Evolutionary conservation across 2,797 vertebrate species (phyloP).

Genomic region (Rhyacichthys aspro): DNA sequence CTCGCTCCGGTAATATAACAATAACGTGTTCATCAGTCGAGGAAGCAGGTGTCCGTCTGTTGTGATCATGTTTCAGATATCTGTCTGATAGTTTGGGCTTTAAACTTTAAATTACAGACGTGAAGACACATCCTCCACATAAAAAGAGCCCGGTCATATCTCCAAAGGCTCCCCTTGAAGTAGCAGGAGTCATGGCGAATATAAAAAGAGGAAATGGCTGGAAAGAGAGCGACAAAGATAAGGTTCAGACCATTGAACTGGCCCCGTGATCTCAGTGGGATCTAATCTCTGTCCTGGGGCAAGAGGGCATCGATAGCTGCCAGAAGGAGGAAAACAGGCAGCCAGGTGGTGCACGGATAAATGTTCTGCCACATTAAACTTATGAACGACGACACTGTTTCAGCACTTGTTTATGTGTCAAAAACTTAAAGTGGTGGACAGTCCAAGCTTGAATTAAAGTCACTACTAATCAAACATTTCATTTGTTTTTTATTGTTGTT

Average conservation of each 20-base stretch:
- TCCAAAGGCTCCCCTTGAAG: constrained; percentile 37
- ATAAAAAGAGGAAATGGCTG: constrained; percentile 34
- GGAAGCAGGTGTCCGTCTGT: background rate
- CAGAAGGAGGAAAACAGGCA: constrained; percentile 3
- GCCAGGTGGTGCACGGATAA: constrained; percentile 3
- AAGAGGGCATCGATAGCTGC: constrained; percentile 46
- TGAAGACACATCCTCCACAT: constrained; percentile 8
- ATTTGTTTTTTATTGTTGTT: too few relatives aligned
- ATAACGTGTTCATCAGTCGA: background rate
- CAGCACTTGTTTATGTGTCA: too few relatives aligned
- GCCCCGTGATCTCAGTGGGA: constrained; percentile 41
- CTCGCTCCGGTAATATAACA: background rate
- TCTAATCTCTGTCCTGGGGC: constrained; percentile 65
- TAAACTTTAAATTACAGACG: constrained; percentile 31
- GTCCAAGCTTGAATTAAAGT: too few relatives aligned
- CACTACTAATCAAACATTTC: too few relatives aligned
- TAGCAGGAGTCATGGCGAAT: constrained; percentile 30
- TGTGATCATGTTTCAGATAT: constrained; percentile 12
- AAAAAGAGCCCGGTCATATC: constrained; percentile 18
- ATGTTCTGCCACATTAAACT: background rate
- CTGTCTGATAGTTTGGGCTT: constrained; percentile 28
- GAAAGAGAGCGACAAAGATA: constrained; percentile 40
- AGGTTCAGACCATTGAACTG: constrained; percentile 54
- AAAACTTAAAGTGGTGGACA: too few relatives aligned
- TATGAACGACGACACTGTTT: background rate